These are phyloP conservation scores for Eristalis pertinax DNA, from an alignment of 2,888 invertebrate genomes.

Conservation along the genomic window DNA sequence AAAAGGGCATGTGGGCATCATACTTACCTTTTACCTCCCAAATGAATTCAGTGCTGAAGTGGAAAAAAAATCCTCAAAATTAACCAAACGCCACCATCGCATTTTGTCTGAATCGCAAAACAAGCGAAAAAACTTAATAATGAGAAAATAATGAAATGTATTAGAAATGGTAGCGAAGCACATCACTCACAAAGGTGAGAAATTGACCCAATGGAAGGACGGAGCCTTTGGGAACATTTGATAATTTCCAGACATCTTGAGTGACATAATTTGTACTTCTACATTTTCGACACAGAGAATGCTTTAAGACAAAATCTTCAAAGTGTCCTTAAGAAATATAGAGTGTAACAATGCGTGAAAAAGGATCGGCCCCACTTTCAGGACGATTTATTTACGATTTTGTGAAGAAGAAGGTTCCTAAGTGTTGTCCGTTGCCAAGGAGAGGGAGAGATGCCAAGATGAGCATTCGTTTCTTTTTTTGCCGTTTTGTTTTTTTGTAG, in stretches of 20 bases:
- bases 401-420: not conserved
- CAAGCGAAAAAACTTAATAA: too few species aligned
- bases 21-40: too few species aligned
- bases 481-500: not conserved
- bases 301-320: not conserved
- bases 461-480: not conserved
- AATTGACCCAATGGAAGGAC: too few species aligned
- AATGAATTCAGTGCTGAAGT: too few species aligned
- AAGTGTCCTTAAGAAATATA: not conserved
- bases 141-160: too few species aligned
- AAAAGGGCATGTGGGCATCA: too few species aligned
- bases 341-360: not conserved
- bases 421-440: not conserved
- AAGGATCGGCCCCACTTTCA: not conserved
- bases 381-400: not conserved
- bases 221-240: not conserved
- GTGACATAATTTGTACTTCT: not conserved
- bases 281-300: not conserved
- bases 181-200: too few species aligned
- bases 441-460: not conserved
- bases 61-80: too few species aligned
- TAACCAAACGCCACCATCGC: too few species aligned
- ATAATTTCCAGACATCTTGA: not conserved
- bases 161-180: too few species aligned
- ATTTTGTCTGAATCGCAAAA: too few species aligned